Percentiles rank a stretch among this genome's conserved stretches.
Evolutionary conservation across 1,140 invertebrate species (phyloP).

Genomic region (Drosophila aff.): DNA sequence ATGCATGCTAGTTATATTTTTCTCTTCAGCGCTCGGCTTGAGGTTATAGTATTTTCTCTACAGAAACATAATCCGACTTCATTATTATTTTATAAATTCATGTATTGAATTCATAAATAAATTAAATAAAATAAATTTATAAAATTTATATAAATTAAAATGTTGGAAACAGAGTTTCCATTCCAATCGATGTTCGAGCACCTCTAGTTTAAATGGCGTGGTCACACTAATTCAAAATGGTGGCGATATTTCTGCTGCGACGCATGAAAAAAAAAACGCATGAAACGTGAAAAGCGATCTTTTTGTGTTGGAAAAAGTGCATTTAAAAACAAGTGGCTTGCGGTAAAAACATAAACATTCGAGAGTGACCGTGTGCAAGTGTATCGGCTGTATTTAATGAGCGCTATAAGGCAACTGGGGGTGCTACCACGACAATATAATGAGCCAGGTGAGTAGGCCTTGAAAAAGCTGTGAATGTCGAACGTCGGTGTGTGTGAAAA

Average conservation of each 20-base stretch:
- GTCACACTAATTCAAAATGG: conserved; percentile 67
- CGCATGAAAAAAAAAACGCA: conserved; percentile 64
- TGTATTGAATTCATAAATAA: background rate
- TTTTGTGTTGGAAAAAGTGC: conserved; percentile 75
- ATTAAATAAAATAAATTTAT: background rate
- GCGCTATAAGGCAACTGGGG: conserved; percentile 74
- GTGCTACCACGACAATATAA: conserved; percentile 83
- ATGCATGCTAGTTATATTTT: background rate
- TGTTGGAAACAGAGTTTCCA: background rate
- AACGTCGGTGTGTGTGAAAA: conserved; percentile 70
- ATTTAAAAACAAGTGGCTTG: conserved; percentile 78
- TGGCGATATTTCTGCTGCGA: conserved; percentile 61
- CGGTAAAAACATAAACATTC: conserved; percentile 68
- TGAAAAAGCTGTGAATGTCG: conserved; percentile 81
- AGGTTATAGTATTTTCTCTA: background rate
- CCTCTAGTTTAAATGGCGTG: background rate
- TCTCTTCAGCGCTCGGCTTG: background rate
- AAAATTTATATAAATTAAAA: background rate
- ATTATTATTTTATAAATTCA: too few species aligned
- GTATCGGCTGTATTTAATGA: conserved; percentile 80
- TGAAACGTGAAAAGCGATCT: conserved; percentile 68
- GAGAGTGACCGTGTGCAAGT: conserved; percentile 51
- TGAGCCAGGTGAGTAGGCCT: conserved; percentile 85
- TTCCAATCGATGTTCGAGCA: background rate
- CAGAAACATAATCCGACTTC: background rate